Evolutionary conservation across 2,888 invertebrate genomes (phyloP).

Genomic region (Leptogaster cylindrica): DNA sequence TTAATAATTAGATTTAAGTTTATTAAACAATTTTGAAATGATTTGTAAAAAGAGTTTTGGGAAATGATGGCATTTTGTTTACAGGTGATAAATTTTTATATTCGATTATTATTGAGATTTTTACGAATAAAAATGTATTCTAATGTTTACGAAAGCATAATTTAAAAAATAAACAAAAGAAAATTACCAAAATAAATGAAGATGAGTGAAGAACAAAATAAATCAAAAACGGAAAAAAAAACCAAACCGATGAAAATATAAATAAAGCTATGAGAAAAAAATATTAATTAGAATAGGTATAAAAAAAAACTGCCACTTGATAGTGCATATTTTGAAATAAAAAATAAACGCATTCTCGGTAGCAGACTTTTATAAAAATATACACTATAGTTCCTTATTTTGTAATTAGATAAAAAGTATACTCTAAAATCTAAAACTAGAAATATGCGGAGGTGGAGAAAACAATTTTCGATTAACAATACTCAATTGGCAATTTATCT

Average conservation of each 20-base stretch:
- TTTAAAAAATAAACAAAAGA: constrained; percentile 16
- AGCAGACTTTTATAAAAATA: constrained; percentile 26
- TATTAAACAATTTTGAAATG: constrained; percentile 16
- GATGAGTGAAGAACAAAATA: neutral
- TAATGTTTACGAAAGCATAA: constrained; percentile 12
- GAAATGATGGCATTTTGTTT: constrained; percentile 4
- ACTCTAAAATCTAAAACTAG: constrained; percentile 1
- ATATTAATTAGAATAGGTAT: neutral
- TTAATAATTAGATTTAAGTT: constrained; percentile 34
- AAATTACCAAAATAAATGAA: constrained; percentile 9
- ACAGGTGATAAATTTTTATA: constrained; percentile 35
- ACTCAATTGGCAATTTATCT: too few species aligned
- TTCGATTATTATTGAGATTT: constrained; percentile 10
- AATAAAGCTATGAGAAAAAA: neutral
- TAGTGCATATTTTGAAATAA: too few species aligned
- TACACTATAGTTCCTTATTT: constrained; percentile 36
- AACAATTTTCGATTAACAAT: too few species aligned
- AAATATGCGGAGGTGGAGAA: neutral
- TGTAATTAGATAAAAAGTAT: constrained; percentile 32
- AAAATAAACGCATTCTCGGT: too few species aligned
- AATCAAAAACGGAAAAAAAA: neutral
- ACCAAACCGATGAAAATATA: neutral
- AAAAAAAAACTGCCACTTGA: constrained; percentile 13
- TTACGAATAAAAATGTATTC: constrained; percentile 11
- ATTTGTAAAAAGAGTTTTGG: constrained; percentile 25